These are phyloP conservation scores for Eubasilissa regina DNA, from an alignment of 1,140 invertebrate species.

Conservation along the genomic window DNA sequence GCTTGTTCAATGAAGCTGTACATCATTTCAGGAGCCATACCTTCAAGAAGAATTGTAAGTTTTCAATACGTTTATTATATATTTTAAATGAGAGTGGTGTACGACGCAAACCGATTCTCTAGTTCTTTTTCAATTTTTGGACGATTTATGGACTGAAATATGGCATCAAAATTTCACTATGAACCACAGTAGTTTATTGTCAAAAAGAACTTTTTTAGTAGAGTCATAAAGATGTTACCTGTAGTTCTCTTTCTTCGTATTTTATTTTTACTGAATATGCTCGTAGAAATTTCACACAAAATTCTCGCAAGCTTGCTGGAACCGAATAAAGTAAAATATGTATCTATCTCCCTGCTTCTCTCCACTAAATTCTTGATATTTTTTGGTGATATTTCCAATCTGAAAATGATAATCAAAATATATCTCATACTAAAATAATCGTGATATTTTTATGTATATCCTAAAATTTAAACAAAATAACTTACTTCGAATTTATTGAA, in stretches of 20 bases:
- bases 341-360: neutral
- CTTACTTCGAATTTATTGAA: conserved; percentile 4
- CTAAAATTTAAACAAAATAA: neutral
- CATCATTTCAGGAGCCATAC: conserved; percentile 79
- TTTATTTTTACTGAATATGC: conserved; percentile 12
- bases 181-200: neutral
- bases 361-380: neutral
- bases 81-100: too few species aligned
- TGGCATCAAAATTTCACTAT: too few species aligned
- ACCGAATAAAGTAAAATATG: conserved; percentile 13
- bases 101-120: too few species aligned
- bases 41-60: too few species aligned
- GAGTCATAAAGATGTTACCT: neutral
- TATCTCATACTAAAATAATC: neutral
- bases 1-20: conserved; percentile 90
- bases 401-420: neutral
- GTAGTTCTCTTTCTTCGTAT: conserved; percentile 21
- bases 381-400: neutral
- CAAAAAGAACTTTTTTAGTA: neutral
- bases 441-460: neutral
- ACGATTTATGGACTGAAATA: too few species aligned
- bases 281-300: conserved; percentile 2
- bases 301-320: neutral
- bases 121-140: too few species aligned
- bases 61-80: too few species aligned